These are phyloP conservation scores for Tethea ocularis DNA, from an alignment of 2,888 invertebrate species.

Conservation along the genomic window DNA sequence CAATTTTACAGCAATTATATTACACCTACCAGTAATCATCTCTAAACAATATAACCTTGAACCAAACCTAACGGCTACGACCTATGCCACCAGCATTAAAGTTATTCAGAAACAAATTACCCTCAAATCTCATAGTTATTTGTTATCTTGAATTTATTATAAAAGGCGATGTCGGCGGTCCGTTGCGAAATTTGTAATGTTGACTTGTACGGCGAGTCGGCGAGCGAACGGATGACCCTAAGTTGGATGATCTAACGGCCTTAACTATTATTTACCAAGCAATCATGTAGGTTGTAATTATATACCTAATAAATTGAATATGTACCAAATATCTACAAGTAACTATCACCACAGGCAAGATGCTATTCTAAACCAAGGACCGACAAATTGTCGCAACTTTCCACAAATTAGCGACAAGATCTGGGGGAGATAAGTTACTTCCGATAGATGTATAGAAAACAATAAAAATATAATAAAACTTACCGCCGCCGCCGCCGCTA, in stretches of 20 bases:
- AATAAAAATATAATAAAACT: background rate
- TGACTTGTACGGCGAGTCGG: no score
- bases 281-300: background rate
- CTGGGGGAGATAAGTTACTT: no score
- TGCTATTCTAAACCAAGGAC: no score
- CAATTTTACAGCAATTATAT: background rate
- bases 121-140: slow-evolving; percentile 19
- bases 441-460: no score
- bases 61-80: slow-evolving; percentile 4
- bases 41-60: slow-evolving; percentile 1
- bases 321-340: no score
- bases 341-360: no score
- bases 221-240: slow-evolving; percentile 46
- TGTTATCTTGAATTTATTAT: slow-evolving; percentile 18
- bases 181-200: slow-evolving; percentile 41
- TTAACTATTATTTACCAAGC: slow-evolving; percentile 11
- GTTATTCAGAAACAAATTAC: slow-evolving; percentile 4
- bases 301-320: no score
- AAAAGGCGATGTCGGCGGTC: slow-evolving; percentile 21
- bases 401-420: no score
- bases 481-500: slow-evolving; percentile 55
- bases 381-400: no score
- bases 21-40: background rate
- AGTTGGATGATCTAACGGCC: slow-evolving; percentile 28
- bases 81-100: slow-evolving; percentile 1